These are phyloP conservation scores for Formica aserva DNA, from an alignment of 2,888 invertebrate genomes.

Conservation along the genomic window DNA sequence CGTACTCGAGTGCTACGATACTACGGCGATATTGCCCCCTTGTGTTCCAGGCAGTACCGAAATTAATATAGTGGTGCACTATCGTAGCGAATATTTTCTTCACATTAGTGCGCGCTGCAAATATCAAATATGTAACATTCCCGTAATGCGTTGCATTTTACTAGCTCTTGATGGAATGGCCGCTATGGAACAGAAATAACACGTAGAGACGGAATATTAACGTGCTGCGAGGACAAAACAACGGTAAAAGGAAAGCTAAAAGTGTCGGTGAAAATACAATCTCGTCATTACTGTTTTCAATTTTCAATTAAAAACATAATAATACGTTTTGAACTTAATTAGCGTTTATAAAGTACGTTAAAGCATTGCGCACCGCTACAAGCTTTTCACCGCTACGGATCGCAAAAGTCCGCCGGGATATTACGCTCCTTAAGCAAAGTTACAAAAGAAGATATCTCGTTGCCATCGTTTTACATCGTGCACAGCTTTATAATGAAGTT, in stretches of 20 bases:
- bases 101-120: background rate
- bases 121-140: conserved; percentile 7
- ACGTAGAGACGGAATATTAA: background rate
- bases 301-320: conserved; percentile 41
- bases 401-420: conserved; percentile 39
- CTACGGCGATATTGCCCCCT: conserved; percentile 4
- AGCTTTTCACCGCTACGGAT: conserved; percentile 33
- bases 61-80: conserved; percentile 16
- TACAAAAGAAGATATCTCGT: conserved; percentile 50
- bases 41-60: background rate
- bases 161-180: background rate
- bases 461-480: conserved; percentile 46
- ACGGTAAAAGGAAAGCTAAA: background rate
- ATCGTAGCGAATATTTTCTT: conserved; percentile 28
- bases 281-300: conserved; percentile 31
- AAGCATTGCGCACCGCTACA: conserved; percentile 35
- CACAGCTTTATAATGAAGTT: conserved; percentile 45
- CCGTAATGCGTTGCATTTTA: background rate
- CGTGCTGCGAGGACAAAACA: background rate
- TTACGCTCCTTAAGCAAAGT: conserved; percentile 51
- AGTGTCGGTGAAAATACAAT: conserved; percentile 13
- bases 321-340: conserved; percentile 42
- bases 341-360: conserved; percentile 42
- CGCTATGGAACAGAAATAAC: background rate
- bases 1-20: conserved; percentile 40